Base-by-base conservation (phyloP, 2,113 vertebrate genomes). In the Ammodytes dubius region DNA sequence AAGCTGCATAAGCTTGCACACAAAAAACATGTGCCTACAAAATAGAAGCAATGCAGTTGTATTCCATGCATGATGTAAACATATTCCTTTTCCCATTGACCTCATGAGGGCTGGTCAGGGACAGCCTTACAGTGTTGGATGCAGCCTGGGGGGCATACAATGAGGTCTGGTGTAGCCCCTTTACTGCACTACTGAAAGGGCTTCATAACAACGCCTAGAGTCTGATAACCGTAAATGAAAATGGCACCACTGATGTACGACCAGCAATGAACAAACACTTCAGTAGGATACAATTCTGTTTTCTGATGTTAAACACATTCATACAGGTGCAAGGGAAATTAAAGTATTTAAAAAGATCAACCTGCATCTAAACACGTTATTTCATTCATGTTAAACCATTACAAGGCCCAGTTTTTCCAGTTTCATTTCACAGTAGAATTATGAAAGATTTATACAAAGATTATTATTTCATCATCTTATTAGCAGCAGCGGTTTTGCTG, bases 221-320 rank as follows among this genome's bases (percentile, higher is more conserved):
- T 73, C 60, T 84, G 61, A 86, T 79, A 70, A 80, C 63, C 13
- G 40, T 54, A 52, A 81, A 82, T 83, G 66, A 74, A 85, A 85
- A 80, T 50, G 45, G 42, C 63, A 53, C 37, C 6, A 43, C 64
- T 85, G 64, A 80, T 79, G 73, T 69, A 70, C 39, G 39, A 54
- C 49, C 3, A 12, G 49, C 77, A 81, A 13, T 52, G 75, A 74
- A 80, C n/a, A 14, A 56, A 72, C 69, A 2, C 39, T 12, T 66
- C 39, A 12, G 70, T 39, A 43, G 49, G 67, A 73, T 63, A 73
- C 5, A 50, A 76, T 69, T 46, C 27, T 6, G 13, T 19, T 27
- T 19, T 56, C 9, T 84, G 67, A 69, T 50, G 4, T 66, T 70
- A 14, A 56, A n/a, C 46, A 19, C 47, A 37, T 61, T 10, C 6